These are phyloP conservation scores for Himalopsyche phryganea DNA, from an alignment of 1,140 invertebrate species.

Conservation along the genomic window DNA sequence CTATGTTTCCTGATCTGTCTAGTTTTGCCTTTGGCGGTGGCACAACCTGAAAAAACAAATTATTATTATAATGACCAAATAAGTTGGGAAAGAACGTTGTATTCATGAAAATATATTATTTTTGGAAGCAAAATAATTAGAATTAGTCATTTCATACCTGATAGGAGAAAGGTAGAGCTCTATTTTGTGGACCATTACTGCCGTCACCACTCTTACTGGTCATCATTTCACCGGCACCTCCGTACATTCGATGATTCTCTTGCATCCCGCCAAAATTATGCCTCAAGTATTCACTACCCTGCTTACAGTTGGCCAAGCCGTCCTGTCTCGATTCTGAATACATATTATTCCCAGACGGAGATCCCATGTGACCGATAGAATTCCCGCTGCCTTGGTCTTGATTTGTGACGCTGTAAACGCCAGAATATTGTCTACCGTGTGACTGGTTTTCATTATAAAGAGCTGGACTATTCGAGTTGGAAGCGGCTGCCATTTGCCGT, in stretches of 20 bases:
- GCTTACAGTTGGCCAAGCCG: conserved; percentile 9
- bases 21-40: conserved; percentile 36
- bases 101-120: too few relatives aligned
- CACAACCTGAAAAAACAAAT: conserved; percentile 33
- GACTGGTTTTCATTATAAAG: conserved; percentile 42
- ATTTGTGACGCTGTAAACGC: conserved; percentile 38
- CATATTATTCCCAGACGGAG: background rate
- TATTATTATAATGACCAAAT: too few relatives aligned
- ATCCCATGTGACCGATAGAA: too few relatives aligned
- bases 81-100: too few relatives aligned
- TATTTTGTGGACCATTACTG: too few relatives aligned
- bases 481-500: conserved; percentile 29
- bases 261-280: conserved; percentile 23
- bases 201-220: conserved; percentile 15
- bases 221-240: background rate
- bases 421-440: conserved; percentile 36
- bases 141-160: too few relatives aligned
- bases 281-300: conserved; percentile 18
- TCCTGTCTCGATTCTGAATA: conserved; percentile 24
- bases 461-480: conserved; percentile 37
- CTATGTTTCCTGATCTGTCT: conserved; percentile 17
- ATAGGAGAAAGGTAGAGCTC: too few relatives aligned
- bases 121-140: too few relatives aligned
- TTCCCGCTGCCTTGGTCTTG: conserved; percentile 10
- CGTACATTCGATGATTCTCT: conserved; percentile 9